Base-by-base conservation (phyloP, 2,113 vertebrate species). In the Ariopsis seemanni region DNA sequence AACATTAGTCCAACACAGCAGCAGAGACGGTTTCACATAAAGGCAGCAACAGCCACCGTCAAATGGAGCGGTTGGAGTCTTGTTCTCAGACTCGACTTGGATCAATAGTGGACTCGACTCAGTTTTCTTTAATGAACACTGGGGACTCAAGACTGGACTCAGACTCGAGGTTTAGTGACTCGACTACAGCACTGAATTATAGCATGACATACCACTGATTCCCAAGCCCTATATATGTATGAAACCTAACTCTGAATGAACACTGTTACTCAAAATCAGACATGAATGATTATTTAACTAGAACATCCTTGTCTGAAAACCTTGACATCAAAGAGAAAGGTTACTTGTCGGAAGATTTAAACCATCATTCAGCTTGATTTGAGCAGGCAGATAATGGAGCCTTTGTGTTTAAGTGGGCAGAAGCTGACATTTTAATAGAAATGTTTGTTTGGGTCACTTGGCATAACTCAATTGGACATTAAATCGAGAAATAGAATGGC, bases 371-470 rank as follows among this genome's bases (percentile, higher is more conserved):
- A 72, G 27, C 30, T 27, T 57, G 50, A 86, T 12, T 84, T 34
- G 78, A 83, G 62, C 78, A 58, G 42, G 42, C 53, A 17, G 57
- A 71, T 87, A 86, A 87, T 86, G 83, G 84, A 86, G 81, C 15
- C 17, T 88, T 53, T 79, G 84, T 83, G 87, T 52, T 77, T 88
- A 83, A 84, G 67, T 84, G 63, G 67, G 52, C 34, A 78, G 57
- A 53, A 63, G 57, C 77, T 85, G 89, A 85, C 78, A 83, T 34
- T 85, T 89, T 85, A 89, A 87, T 89, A 78, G 84, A 87, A 87
- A 53, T 22, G 78, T 55, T 87, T 87, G 80, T 82, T 86, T 84
- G 80, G 65, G 60, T 74, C 30, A 84, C 58, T 67, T 84, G 50
- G 30, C 83, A 71, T 65, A 22, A 60, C 63, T 84, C 86, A 83